Conservation (phyloP, 2,113 vertebrate genomes). For the Rhizomys pruinosus region DNA sequence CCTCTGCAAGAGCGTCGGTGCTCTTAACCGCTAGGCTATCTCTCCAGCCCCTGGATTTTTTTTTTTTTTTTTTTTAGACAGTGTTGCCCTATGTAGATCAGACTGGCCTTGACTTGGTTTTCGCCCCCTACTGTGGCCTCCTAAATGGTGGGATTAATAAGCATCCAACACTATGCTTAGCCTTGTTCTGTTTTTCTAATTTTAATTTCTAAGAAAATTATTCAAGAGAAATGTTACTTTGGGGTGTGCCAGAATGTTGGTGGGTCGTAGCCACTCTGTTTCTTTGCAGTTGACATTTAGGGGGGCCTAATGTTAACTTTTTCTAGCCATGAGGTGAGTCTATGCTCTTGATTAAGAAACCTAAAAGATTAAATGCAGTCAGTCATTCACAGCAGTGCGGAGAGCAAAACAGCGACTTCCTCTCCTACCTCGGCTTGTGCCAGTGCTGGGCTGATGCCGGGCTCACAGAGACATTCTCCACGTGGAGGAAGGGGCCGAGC, state of each 20-base stretch:
- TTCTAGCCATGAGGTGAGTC: not conserved
- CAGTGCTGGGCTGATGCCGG: not conserved
- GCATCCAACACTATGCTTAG: not conserved
- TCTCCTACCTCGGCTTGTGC: not conserved
- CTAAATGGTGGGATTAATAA: not conserved
- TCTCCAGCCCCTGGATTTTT: too few species aligned
- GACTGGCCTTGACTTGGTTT: not conserved
- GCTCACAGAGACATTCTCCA: not conserved
- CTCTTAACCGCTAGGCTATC: not conserved
- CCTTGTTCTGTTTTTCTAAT: constrained; percentile 7
- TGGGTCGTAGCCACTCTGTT: not conserved
- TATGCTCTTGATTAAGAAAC: not conserved
- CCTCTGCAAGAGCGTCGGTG: too few species aligned
- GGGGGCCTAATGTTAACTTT: not conserved
- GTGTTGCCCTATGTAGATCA: not conserved
- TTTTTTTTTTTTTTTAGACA: not conserved
- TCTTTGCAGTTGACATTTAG: constrained; percentile 22
- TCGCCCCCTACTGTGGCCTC: not conserved
- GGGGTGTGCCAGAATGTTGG: not conserved
- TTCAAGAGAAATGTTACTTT: not conserved
- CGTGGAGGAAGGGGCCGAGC: not conserved
- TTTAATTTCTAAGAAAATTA: not conserved
- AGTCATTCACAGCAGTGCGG: not conserved
- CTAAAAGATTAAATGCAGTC: not conserved
- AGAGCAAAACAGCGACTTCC: not conserved